Base-by-base conservation (phyloP, 2,113 vertebrate species). In the Lycaon pictus region DNA sequence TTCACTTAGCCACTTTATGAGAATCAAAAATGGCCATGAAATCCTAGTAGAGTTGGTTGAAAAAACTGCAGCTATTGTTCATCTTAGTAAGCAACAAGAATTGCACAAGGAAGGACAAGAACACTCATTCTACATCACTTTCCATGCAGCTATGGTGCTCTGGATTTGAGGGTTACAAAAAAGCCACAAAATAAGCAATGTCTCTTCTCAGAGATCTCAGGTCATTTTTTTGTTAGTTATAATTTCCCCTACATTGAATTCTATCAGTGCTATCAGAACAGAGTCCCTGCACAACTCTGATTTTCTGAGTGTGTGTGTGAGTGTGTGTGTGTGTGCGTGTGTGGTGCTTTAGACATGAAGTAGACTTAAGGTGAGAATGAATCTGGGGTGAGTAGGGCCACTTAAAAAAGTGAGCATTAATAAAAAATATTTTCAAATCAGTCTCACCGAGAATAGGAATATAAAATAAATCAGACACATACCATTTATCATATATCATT, bases 141-240 rank as follows among this genome's bases (percentile, higher is more conserved):
- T 92, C 83, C 23, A 92, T 65, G 22, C 17, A 95, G 76, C 29
- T 51, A 22, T 55, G 60, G 60, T 43, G 27, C 85, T 82, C 43
- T 88, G 81, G 65, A 86, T 87, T 51, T 3, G 15, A 88, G 19
- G 77, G 62, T 69, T 19, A 5, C 2, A 96, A 12, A 81, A 96
- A 95, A 96, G 81, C 65, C 32, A 95, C 63, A 55, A 37, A 89
- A 91, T 15, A 81, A 90, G 37, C 82, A 80, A 29, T 13, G 16
- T 90, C 90, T 96, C 53, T 56, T 29, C 77, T 69, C 7, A 11
- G 87, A 98, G 43, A 94, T 43, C 88, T 55, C 93, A 86, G 29
- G 35, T 56, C 90, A 69, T 17, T n/a, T 8, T 51, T 20, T 86
- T 10, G 2, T 10, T 32, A 94, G 48, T 11, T 3, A 58, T 27